Base-by-base conservation (phyloP, 2,888 invertebrate species). In the Heliconius ethilla region DNA sequence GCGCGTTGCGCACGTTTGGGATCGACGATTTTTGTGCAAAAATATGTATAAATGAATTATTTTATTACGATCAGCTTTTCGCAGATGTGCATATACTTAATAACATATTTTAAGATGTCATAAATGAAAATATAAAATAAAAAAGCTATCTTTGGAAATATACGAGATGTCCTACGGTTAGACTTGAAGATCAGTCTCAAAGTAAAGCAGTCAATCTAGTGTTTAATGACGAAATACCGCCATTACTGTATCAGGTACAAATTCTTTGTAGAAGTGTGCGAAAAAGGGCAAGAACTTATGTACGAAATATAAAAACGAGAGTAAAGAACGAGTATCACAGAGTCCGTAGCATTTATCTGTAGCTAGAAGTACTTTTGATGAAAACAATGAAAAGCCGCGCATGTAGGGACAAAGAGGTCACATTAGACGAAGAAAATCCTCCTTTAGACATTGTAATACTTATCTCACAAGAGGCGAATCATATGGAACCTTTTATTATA, bases 351-450 rank as follows among this genome's bases (percentile, higher is more conserved):
- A 75, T 69, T 72, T 75, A 77, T 72, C 27, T 45, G 62, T 63
- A 78, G 69, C 59, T 72, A 72, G 77, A 70, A 74, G 76, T 76
- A 80, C 78, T 78, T 80, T 80, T 78, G 80, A 78, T 65, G 76
- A 75, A 80, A 76, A 80, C 76, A 80, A 78, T 75, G 75, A 76
- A 78, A 80, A 45, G 73, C 74, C 76, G 62, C 51, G 65, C 65
- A 59, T 73, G 29, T 67, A 72, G 51, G 40, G 40, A 75, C 75
- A 78, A 79, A 78, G 79, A 51, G 69, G 66, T 75, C 72, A 59
- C 72, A 37, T 33, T 33, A 72, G 15, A 72, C n/a, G 59, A 72
- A 72, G 59, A 70, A 70, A 59, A 55, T 29, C 29, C 11, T 70
- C 40, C n/a, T 67, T 40, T 6, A 25, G 37, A 67, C 37, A 67